Evolutionary conservation across 2,888 invertebrate species (phyloP).

Genomic region (Mongoloraphidia duomilia): DNA sequence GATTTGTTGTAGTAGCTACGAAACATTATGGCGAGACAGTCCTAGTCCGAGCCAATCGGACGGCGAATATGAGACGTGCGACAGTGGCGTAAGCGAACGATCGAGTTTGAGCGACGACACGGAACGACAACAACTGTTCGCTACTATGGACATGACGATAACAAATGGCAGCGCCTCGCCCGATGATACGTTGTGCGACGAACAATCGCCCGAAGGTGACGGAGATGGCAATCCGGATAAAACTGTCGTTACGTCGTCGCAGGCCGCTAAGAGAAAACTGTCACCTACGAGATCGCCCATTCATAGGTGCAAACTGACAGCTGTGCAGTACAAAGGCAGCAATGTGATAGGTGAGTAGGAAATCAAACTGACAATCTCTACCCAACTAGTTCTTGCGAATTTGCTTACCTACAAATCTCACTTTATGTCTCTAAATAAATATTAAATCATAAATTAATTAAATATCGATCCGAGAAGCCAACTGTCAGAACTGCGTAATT

Average conservation of each 20-base stretch:
- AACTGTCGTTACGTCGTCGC: no score
- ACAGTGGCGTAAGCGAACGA: constrained; percentile 64
- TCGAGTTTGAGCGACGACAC: constrained; percentile 46
- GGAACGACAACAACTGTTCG: constrained; percentile 17
- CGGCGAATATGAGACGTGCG: constrained; percentile 88
- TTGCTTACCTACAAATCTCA: no score
- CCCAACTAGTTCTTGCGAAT: no score
- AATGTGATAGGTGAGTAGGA: not conserved
- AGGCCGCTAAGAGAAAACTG: constrained; percentile 1
- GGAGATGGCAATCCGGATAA: no score
- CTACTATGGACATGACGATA: not conserved
- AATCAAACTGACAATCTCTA: no score
- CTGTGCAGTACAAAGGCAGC: not conserved
- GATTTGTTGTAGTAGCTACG: no score
- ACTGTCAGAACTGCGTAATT: no score
- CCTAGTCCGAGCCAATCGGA: constrained; percentile 50
- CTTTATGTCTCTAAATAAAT: no score
- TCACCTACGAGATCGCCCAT: not conserved
- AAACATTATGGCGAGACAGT: constrained; percentile 5
- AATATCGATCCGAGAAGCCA: no score
- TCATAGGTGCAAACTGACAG: constrained; percentile 1
- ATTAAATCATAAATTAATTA: no score
- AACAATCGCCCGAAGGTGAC: not conserved
- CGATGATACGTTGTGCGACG: not conserved
- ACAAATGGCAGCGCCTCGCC: not conserved